These are phyloP conservation scores for Xestoiulus laeticollis DNA, from an alignment of 2,888 invertebrate species.

Conservation along the genomic window DNA sequence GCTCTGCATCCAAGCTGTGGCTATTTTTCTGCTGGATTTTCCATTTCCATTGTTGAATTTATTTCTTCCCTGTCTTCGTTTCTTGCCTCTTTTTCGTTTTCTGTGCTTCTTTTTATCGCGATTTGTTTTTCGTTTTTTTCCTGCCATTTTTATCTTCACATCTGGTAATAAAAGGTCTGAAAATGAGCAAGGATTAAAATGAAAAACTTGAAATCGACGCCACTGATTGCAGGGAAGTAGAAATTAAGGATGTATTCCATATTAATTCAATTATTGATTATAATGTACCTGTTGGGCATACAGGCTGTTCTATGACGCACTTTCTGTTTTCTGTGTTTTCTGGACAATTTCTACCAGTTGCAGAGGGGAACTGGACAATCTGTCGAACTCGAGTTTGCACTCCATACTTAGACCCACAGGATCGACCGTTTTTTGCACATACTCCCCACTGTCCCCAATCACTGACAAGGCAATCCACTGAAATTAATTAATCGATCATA, in stretches of 20 bases:
- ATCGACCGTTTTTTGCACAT: slow-evolving; percentile 52
- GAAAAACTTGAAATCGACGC: neutral
- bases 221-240: neutral
- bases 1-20: neutral
- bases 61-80: neutral
- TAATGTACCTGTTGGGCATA: slow-evolving; percentile 48
- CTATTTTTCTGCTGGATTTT: neutral
- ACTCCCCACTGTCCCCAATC: slow-evolving; percentile 54
- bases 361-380: slow-evolving; percentile 51
- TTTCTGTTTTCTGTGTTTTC: slow-evolving; percentile 52
- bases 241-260: too few relatives aligned
- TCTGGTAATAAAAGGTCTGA: neutral
- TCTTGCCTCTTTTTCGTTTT: slow-evolving; percentile 32
- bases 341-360: slow-evolving; percentile 51
- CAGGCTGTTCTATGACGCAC: slow-evolving; percentile 51
- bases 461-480: slow-evolving; percentile 49
- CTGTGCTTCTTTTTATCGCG: slow-evolving; percentile 13
- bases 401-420: slow-evolving; percentile 54
- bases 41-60: slow-evolving; percentile 14
- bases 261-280: too few relatives aligned
- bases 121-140: slow-evolving; percentile 36
- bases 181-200: neutral
- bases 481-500: neutral
- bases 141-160: neutral
- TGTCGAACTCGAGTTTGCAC: slow-evolving; percentile 53